Evolutionary conservation across 1,140 invertebrate genomes (phyloP), one percentile per base, ranked within the genome.

Genomic region (Cherax destructor): DNA sequence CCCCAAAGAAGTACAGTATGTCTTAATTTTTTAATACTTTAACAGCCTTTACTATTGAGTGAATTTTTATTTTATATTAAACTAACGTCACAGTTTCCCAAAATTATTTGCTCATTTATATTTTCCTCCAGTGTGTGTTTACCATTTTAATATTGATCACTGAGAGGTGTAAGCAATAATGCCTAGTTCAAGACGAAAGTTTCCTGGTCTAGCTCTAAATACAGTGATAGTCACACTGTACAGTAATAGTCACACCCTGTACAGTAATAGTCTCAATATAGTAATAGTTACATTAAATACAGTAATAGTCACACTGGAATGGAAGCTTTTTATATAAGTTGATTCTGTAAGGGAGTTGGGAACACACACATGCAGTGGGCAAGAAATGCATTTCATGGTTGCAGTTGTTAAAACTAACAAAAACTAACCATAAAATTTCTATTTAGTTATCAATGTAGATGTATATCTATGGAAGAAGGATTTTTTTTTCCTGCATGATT

Each of bases 381-480:
- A 88, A 88, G 86, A 88, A 88, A 88, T 88, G 86, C 86, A 88
- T 88, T 80, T 88, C 86, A 88, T 88, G 78, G 86, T 88, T 88
- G 86, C 77, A 88, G 76, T 80, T 78, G 56, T 80, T 65, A 65
- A 30, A 56, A 79, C 61, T 76, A 80, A 88, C 79, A 77, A 79
- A 80, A 47, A 88, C 78, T 79, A 88, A 79, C 78, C 47, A 86
- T 52, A 56, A 30, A 80, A 16, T 59, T 56, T 11, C 16, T 30
- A 11, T 16, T 21, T 49, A 21, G 41, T 79, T 4, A 21, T 50
- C 16, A n/a, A 49, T 13, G 16, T 56, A 50, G 50, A 79, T 79
- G 18, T 79, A 16, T 49, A 74, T 30, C 69, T 30, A 30, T 30
- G 24, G 69, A 74, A 11, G 24, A 21, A 74, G 65, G 5, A 41